Percentiles rank a stretch among this genome's conserved stretches.
phyloP scores from a whole-genome alignment of 2,797 vertebrate genomes.

The Gouania willdenowi region DNA sequence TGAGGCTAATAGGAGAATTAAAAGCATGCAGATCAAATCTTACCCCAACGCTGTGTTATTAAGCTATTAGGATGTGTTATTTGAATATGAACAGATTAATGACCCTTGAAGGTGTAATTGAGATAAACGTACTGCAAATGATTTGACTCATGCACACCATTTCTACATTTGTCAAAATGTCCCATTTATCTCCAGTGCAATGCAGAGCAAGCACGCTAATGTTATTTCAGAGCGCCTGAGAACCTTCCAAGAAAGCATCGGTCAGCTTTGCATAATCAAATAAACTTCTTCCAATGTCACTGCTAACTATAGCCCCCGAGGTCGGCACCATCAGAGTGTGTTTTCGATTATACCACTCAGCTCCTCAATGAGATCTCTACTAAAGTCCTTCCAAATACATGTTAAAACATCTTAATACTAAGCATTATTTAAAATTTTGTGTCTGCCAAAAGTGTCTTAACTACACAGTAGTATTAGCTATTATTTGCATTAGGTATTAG shows the following conservation, averaged over 20 bases:
- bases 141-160: neutral
- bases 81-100: neutral
- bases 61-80: no score
- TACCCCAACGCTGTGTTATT: no score
- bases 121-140: neutral
- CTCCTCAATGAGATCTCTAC: neutral
- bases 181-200: neutral
- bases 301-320: slow-evolving; percentile 39
- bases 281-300: slow-evolving; percentile 11
- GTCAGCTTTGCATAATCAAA: slow-evolving; percentile 6
- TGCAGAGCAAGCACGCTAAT: slow-evolving; percentile 3
- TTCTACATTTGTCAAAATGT: neutral
- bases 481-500: no score
- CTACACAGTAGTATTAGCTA: no score
- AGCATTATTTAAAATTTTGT: no score
- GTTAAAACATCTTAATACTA: no score
- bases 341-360: neutral
- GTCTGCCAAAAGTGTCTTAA: no score
- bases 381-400: no score
- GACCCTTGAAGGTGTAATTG: neutral
- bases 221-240: neutral
- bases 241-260: neutral
- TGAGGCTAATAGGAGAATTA: no score
- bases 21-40: no score
- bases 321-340: slow-evolving; percentile 1